Evolutionary conservation across 2,888 invertebrate species (phyloP).

Genomic region (Papilio gigon): DNA sequence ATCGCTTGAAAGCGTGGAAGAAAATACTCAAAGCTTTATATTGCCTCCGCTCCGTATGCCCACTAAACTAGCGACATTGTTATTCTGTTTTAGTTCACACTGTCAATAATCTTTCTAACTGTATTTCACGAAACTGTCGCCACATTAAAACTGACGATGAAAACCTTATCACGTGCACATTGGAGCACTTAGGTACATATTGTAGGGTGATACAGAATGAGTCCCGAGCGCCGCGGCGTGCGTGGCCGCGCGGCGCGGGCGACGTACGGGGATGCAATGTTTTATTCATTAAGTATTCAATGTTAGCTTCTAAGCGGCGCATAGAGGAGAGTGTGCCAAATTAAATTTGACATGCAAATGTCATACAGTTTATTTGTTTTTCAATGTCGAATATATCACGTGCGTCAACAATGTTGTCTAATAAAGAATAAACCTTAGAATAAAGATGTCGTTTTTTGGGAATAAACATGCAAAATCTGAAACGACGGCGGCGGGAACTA

Average conservation of each 20-base stretch:
- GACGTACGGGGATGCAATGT: slow-evolving; percentile 26
- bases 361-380: slow-evolving; percentile 21
- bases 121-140: too few species aligned
- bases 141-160: neutral
- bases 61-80: slow-evolving; percentile 45
- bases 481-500: neutral
- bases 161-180: too few species aligned
- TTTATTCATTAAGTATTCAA: slow-evolving; percentile 28
- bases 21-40: slow-evolving; percentile 80
- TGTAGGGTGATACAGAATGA: too few species aligned
- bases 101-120: neutral
- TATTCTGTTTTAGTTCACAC: neutral
- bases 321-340: slow-evolving; percentile 18
- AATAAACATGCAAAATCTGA: neutral
- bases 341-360: slow-evolving; percentile 30
- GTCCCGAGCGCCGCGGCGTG: neutral
- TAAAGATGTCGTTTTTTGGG: neutral
- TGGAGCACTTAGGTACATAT: too few species aligned
- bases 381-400: slow-evolving; percentile 10
- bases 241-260: neutral
- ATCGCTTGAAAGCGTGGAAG: slow-evolving; percentile 77
- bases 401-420: slow-evolving; percentile 11
- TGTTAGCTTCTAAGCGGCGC: slow-evolving; percentile 21
- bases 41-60: slow-evolving; percentile 67
- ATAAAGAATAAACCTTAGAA: slow-evolving; percentile 1